These are phyloP conservation scores for Bos taurus DNA, from an alignment of 2,113 vertebrate genomes.

Conservation along the genomic window DNA sequence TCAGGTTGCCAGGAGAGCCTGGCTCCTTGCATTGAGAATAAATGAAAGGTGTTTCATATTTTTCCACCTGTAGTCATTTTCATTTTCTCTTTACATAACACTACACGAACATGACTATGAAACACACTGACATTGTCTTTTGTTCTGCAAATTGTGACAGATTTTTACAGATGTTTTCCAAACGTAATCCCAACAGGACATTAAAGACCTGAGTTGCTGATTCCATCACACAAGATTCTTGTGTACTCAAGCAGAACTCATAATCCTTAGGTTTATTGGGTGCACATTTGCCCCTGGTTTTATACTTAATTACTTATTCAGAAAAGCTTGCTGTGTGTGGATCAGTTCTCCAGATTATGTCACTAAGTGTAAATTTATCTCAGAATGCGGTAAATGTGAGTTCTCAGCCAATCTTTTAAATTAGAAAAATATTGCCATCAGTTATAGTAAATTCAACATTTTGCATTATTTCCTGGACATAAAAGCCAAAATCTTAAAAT, in stretches of 20 bases:
- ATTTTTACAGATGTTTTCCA: slow-evolving; percentile 53
- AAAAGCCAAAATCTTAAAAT: neutral
- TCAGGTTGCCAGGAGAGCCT: neutral
- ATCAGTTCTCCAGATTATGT: slow-evolving; percentile 43
- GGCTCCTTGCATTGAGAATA: neutral
- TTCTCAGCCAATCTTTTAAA: slow-evolving; percentile 34
- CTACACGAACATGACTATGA: neutral
- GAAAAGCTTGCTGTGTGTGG: slow-evolving; percentile 14
- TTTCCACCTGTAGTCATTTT: slow-evolving; percentile 20
- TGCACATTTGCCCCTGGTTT: neutral
- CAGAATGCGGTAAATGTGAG: slow-evolving; percentile 21
- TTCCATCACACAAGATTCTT: slow-evolving; percentile 34
- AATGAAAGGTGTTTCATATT: slow-evolving; percentile 50
- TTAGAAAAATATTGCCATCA: slow-evolving; percentile 33
- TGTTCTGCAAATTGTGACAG: neutral
- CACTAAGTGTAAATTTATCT: slow-evolving; percentile 40
- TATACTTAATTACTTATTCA: slow-evolving; percentile 48
- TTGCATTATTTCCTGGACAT: slow-evolving; percentile 42
- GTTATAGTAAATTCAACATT: slow-evolving; percentile 23
- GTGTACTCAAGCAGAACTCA: neutral
- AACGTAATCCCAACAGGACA: neutral
- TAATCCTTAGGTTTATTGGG: slow-evolving; percentile 22
- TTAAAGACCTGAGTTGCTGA: neutral
- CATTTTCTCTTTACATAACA: neutral
- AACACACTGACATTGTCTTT: neutral